These are phyloP conservation scores for Petrosia ficiformis DNA, from an alignment of 37 sponge, comb jelly and placozoan species.

Conservation along the genomic window DNA sequence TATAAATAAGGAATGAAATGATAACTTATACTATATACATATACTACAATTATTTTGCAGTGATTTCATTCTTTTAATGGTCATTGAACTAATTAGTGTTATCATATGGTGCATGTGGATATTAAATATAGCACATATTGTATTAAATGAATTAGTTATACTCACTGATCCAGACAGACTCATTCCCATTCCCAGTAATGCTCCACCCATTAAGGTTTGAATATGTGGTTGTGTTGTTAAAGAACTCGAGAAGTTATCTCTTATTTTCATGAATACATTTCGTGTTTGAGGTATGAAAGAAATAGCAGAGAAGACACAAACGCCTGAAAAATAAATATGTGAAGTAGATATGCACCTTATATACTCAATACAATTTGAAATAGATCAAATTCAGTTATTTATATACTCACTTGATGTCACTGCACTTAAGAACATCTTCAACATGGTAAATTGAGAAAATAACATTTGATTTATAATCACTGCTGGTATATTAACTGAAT, in stretches of 20 bases:
- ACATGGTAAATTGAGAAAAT: constrained; percentile 60
- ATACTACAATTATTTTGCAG: neutral
- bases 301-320: constrained; percentile 10
- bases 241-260: constrained; percentile 11
- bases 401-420: constrained; percentile 33
- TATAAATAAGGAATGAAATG: constrained; percentile 1
- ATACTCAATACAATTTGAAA: too few species aligned
- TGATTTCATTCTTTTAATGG: neutral
- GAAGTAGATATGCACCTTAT: too few species aligned
- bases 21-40: neutral
- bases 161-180: constrained; percentile 68
- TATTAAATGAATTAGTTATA: neutral
- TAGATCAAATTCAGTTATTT: neutral
- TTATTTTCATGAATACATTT: neutral
- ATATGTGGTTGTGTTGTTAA: constrained; percentile 1
- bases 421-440: constrained; percentile 66
- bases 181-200: constrained; percentile 73
- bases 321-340: too few species aligned
- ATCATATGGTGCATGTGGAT: too few species aligned
- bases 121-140: too few species aligned
- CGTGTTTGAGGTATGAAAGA: constrained; percentile 22
- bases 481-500: constrained; percentile 34
- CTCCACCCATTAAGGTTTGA: constrained; percentile 38
- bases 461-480: constrained; percentile 63
- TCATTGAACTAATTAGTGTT: too few species aligned